A percentile compares a stretch with the other conserved stretches of the same genome.
These are phyloP conservation scores for Hemibagrus wyckioides DNA, from an alignment of 2,113 vertebrate genomes.

Conservation along the genomic window DNA sequence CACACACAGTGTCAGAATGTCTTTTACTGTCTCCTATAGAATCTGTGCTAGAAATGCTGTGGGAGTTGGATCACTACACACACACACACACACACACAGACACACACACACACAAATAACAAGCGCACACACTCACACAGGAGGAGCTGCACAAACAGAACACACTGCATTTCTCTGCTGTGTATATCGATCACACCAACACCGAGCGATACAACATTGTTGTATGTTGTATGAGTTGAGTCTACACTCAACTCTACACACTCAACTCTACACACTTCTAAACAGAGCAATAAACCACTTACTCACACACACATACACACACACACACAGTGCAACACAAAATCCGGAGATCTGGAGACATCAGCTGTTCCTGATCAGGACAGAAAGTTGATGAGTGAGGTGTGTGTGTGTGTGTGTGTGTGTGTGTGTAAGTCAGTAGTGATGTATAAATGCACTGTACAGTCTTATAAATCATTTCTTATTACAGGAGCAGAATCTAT, in stretches of 20 bases:
- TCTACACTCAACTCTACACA: neutral
- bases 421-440: neutral
- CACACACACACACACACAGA: too few relatives aligned
- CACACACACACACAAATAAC: constrained; percentile 12
- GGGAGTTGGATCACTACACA: neutral
- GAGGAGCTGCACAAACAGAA: neutral
- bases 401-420: neutral
- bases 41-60: too few relatives aligned
- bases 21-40: neutral
- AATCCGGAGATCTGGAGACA: too few relatives aligned
- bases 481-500: neutral
- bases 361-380: neutral
- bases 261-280: neutral
- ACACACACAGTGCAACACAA: too few relatives aligned
- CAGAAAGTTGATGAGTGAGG: neutral
- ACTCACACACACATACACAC: too few relatives aligned
- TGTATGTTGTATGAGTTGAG: neutral
- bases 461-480: neutral
- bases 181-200: neutral
- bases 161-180: neutral
- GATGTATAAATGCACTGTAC: neutral
- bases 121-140: neutral
- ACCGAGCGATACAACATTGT: neutral
- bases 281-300: neutral
- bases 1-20: neutral